Evolutionary conservation across 2,113 vertebrate genomes (phyloP).

Genomic region (Lophotis ruficrista): DNA sequence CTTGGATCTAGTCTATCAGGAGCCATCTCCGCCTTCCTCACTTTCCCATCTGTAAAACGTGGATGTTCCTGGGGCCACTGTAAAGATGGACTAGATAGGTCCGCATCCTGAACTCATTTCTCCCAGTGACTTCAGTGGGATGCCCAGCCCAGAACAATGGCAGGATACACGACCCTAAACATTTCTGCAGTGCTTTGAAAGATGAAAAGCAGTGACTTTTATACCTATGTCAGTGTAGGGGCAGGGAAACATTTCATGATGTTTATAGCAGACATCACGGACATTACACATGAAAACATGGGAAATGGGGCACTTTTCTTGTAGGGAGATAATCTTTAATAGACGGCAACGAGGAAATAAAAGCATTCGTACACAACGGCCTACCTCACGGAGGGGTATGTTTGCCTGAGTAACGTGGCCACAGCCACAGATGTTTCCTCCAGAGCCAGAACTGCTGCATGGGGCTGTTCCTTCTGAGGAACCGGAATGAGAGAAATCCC

Average conservation of each 20-base stretch:
- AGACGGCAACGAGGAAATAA: conserved; percentile 52
- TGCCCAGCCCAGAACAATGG: conserved; percentile 68
- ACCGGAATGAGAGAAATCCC: conserved; percentile 24
- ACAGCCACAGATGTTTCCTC: conserved; percentile 66
- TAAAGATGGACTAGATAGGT: conserved; percentile 59
- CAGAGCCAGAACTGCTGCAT: neutral
- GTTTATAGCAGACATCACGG: conserved; percentile 52
- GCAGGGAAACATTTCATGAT: neutral
- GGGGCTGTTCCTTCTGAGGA: conserved; percentile 14
- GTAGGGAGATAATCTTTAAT: conserved; percentile 52
- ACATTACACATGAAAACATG: conserved; percentile 43
- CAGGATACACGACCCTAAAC: conserved; percentile 63
- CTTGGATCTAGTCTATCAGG: neutral
- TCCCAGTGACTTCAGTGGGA: conserved; percentile 56
- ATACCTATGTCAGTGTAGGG: conserved; percentile 31
- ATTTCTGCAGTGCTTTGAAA: conserved; percentile 24
- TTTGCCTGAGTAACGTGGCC: neutral
- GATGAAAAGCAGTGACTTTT: conserved; percentile 7
- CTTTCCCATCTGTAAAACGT: neutral
- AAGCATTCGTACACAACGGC: neutral
- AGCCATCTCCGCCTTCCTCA: neutral
- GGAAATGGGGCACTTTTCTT: conserved; percentile 47
- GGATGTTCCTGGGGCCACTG: neutral
- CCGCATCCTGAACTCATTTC: conserved; percentile 64
- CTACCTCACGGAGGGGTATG: neutral